These are phyloP conservation scores for Sminthurinus aureus DNA, from an alignment of 2,888 invertebrate genomes.

Conservation along the genomic window DNA sequence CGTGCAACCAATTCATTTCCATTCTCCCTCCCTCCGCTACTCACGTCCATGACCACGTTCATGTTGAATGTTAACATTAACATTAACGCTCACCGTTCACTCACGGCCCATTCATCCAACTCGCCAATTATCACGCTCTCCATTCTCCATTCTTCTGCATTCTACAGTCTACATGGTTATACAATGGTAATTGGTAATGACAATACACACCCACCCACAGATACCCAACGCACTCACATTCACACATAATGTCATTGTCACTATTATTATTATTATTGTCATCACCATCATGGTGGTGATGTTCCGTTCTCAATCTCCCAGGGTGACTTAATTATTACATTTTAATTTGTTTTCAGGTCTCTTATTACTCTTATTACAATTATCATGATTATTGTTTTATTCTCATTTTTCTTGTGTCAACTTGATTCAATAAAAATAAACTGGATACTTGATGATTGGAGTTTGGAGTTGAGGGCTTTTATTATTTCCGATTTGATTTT, in stretches of 20 bases:
- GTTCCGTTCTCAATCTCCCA: not conserved
- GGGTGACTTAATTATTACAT: no score
- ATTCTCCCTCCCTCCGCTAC: not conserved
- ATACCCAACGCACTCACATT: no score
- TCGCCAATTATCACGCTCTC: not conserved
- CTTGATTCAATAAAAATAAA: no score
- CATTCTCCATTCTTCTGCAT: constrained; percentile 1
- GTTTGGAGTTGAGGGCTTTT: no score
- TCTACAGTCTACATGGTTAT: not conserved
- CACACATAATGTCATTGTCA: no score
- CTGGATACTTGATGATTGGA: no score
- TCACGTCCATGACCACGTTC: not conserved
- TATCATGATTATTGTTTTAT: no score
- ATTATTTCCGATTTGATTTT: no score
- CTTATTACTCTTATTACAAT: no score
- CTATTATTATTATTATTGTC: not conserved
- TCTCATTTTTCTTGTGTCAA: no score
- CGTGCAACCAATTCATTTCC: not conserved
- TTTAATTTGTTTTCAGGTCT: no score
- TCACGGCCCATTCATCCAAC: not conserved
- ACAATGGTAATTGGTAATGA: not conserved
- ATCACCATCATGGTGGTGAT: not conserved
- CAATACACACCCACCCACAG: not conserved
- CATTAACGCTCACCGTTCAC: not conserved
- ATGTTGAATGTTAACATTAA: not conserved